Conservation (phyloP, 2,113 vertebrate species). For the Gambusia holbrooki region DNA sequence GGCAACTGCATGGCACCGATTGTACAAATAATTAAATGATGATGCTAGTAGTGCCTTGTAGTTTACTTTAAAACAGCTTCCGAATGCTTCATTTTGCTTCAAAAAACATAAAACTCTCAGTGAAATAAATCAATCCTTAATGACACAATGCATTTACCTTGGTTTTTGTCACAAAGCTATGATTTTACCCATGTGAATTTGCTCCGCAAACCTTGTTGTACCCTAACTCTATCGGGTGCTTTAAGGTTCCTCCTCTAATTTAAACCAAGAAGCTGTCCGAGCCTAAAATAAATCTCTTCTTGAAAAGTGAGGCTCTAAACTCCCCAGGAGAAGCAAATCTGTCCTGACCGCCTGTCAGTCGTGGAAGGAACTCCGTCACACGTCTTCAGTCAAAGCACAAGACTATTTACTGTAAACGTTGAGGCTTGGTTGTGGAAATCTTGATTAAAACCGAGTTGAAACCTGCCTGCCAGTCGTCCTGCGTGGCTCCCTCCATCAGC, state of each 20-base stretch:
- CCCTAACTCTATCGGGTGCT: background rate
- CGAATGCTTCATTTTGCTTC: background rate
- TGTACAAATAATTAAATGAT: background rate
- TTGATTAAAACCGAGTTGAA: background rate
- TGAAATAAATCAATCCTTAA: background rate
- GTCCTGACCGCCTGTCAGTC: background rate
- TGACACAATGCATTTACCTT: no score
- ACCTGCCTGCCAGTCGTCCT: conserved; percentile 94
- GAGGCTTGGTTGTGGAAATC: no score
- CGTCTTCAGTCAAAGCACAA: no score
- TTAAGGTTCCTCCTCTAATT: background rate
- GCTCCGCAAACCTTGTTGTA: background rate
- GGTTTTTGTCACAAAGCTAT: background rate
- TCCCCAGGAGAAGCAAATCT: background rate
- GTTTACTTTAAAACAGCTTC: background rate
- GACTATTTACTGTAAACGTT: no score
- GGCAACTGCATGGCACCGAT: no score
- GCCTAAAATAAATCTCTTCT: background rate
- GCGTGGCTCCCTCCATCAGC: conserved; percentile 93
- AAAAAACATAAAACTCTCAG: background rate
- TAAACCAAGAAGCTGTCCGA: background rate
- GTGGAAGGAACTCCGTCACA: background rate
- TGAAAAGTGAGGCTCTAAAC: background rate
- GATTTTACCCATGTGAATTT: background rate
- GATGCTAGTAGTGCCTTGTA: background rate